Evolutionary conservation across 2,888 invertebrate species (phyloP).

Genomic region (Mystacides longicornis): DNA sequence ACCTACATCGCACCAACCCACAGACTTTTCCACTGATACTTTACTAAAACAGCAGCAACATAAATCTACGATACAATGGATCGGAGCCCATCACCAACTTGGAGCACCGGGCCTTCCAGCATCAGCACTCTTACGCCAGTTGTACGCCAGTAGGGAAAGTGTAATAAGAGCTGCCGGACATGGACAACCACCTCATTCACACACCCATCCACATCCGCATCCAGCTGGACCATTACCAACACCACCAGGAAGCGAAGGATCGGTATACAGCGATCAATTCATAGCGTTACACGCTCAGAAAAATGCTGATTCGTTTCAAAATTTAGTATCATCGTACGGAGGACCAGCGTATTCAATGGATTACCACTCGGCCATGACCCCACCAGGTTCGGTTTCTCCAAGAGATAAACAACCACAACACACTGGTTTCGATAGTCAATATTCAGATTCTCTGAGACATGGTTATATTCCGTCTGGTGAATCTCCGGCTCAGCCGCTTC

Average conservation of each 20-base stretch:
- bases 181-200: constrained; percentile 34
- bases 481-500: constrained; percentile 57
- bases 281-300: constrained; percentile 49
- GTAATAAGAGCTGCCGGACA: constrained; percentile 81
- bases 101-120: constrained; percentile 53
- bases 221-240: constrained; percentile 76
- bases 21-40: constrained; percentile 83
- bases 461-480: constrained; percentile 42
- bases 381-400: constrained; percentile 94
- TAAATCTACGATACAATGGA: constrained; percentile 84
- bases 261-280: constrained; percentile 60
- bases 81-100: constrained; percentile 70
- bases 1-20: constrained; percentile 57
- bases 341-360: constrained; percentile 63
- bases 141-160: constrained; percentile 90
- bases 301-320: constrained; percentile 50
- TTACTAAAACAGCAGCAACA: constrained; percentile 74
- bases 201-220: constrained; percentile 28
- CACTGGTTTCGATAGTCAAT: constrained; percentile 52
- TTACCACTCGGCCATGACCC: constrained; percentile 92
- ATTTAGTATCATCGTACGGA: constrained; percentile 50
- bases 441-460: constrained; percentile 56
- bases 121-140: constrained; percentile 78
- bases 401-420: constrained; percentile 67
- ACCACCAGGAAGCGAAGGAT: constrained; percentile 83